Evolutionary conservation across 1,140 invertebrate species (phyloP), one percentile per base, ranked within the genome.

Genomic region (Chymomyza costata): DNA sequence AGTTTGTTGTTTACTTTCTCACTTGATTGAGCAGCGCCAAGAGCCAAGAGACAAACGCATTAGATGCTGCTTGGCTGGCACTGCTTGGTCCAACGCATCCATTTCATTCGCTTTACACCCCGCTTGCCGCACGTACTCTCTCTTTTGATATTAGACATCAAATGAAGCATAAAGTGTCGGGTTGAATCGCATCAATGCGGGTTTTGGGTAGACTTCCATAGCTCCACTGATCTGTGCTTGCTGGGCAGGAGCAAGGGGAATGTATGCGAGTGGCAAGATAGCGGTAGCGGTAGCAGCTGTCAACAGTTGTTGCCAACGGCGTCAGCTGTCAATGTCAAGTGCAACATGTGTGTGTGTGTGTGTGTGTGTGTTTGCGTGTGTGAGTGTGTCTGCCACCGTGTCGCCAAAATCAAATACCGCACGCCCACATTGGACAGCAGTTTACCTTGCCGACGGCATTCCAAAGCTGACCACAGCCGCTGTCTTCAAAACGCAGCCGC

Each of bases 111-210:
- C n/a, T n/a, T n/a, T n/a, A n/a, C n/a, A n/a, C 21, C 21, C 21
- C 3, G 21, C 21, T 25, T 3, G 21, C 21, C 21, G 3, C 3
- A 25, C 8, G 3, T 8, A 25, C 21, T 25, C 3, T 5, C 3
- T 8, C 21, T 5, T 5, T 8, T 8, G 8, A 25, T 8, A 8
- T 25, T 25, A 25, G 55, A 64, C 45, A 51, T 54, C 67, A 76
- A 76, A 71, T 67, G 71, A 78, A 76, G 62, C 71, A 64, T 55
- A 56, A 76, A 76, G 71, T 76, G 71, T 76, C 63, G 71, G 61
- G 53, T 51, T 64, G 52, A 63, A 68, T 49, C 50, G 52, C 65
- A 51, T 59, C 40, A 52, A n/a, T n/a, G n/a, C n/a, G n/a, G n/a
- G n/a, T n/a, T n/a, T n/a, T n/a, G n/a, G n/a, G n/a, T n/a, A n/a